Conservation (phyloP, 2,888 invertebrate genomes). For the Synergus laeviventris region DNA sequence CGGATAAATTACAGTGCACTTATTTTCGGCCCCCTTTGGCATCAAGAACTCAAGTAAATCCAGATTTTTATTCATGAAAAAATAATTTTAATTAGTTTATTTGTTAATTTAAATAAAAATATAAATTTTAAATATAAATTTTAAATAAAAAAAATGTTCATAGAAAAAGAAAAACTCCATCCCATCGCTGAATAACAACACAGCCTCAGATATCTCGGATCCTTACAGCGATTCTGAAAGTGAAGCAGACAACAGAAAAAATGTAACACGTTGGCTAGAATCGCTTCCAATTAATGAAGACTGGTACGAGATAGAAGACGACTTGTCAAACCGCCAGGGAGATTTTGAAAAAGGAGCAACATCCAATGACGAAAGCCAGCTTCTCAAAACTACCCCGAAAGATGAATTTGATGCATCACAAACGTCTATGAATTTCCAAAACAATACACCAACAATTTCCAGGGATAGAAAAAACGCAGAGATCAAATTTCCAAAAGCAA, state of each 20-base stretch:
- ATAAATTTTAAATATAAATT: no score
- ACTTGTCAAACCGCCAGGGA: background rate
- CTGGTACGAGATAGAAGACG: constrained; percentile 49
- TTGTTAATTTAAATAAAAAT: no score
- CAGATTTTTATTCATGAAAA: background rate
- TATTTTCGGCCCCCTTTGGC: background rate
- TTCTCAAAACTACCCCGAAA: background rate
- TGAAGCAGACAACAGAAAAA: constrained; percentile 53
- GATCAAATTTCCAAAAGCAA: background rate
- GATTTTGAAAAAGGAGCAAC: constrained; percentile 1
- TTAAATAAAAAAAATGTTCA: background rate
- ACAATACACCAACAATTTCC: background rate
- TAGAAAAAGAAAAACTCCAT: background rate
- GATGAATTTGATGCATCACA: background rate
- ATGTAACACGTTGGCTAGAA: constrained; percentile 53
- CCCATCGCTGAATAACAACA: background rate
- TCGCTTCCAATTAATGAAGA: constrained; percentile 52
- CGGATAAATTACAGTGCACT: constrained; percentile 10
- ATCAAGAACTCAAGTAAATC: background rate
- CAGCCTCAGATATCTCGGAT: background rate
- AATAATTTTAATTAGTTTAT: background rate
- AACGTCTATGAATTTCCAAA: background rate
- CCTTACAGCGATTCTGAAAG: constrained; percentile 55
- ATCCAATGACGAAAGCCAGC: background rate
- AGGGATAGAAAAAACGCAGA: background rate